Evolutionary conservation across 1,140 invertebrate species (phyloP), one percentile per base, ranked within the genome.

Genomic region (Pseudomyrmex pallidus): DNA sequence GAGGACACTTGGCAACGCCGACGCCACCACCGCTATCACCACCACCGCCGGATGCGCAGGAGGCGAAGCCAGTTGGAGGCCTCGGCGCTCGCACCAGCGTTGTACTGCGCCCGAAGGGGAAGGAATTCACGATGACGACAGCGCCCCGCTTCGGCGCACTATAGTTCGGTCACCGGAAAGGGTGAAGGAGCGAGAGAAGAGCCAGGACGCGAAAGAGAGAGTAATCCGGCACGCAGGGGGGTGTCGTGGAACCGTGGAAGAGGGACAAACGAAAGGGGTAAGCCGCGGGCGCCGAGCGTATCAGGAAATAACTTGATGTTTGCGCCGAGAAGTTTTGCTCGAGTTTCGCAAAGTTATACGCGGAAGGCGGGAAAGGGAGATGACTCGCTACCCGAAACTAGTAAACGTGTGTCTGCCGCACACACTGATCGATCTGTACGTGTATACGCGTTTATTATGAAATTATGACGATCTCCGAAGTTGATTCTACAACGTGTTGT

Each of bases 1-100:
- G 87, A 87, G 89, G 85, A 87, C 83, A 90, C 90, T 90, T 90
- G 90, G 90, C 90, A 90, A 90, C 90, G 89, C 82, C 80, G 89
- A 89, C 78, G 74, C 61, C 72, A 20, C 74, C 72, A n/a, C 59
- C n/a, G 12, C 74, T 44, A 52, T 13, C 66, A 25, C 12, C 46
- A 13, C 46, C 17, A 25, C 17, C 61, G 73, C 46, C 54, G 52
- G 89, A 84, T 77, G 85, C 83, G 85, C 84, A 77, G 83, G 87
- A 82, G 83, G 66, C 85, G 61, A 66, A 86, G 88, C 85, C 88
- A 88, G 86, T 87, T 88, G 72, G 85, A 85, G 86, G 83, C 86
- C 68, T 22, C 35, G 35, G 10, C 12, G 8, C 72, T 88, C 86
- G 76, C 61, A 85, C 82, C 85, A 67, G 85, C 80, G 89, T 84